Evolutionary conservation across 2,888 invertebrate species (phyloP), one percentile per base, ranked within the genome.

Genomic region (Euplexia lucipara): DNA sequence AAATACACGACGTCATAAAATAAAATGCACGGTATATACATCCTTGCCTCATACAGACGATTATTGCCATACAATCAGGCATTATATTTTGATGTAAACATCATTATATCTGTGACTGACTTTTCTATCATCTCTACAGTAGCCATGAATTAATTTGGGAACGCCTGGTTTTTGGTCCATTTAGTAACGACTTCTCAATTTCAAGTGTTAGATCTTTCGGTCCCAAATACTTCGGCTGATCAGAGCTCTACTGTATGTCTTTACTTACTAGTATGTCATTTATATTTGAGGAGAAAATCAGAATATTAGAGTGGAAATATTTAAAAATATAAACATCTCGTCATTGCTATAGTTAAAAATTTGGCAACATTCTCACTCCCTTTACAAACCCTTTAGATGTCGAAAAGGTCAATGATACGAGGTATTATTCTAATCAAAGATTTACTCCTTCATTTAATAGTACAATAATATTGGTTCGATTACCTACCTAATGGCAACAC

Each of bases 341-440:
- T 78, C 75, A 69, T 78, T 75, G 79, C 73, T 79, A 80, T 86
- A 78, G 81, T 78, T 79, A 79, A 87, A 86, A 90, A 90, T 91
- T 91, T 91, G 91, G 91, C 91, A 91, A 90, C 88, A 81, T 81
- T 86, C 85, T 82, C 82, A 83, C 80, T 83, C 81, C 65, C 49
- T 66, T 75, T 70, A 75, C 58, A 67, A 75, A 66, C 65, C 65
- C 73, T 78, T 74, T 32, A 64, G 69, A 64, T 71, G 78, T 68
- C 37, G 37, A 65, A 64, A n/a, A 78, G 73, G 69, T 78, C 53
- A 65, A 80, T 66, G 63, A 76, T 74, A 75, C 66, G 70, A 77
- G 52, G 60, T 81, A 67, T 45, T 64, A 64, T 65, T 68, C 58
- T 82, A 71, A 75, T 73, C 60, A 83, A 78, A 54, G 73, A n/a